A percentile compares a stretch with the other conserved stretches of the same genome.
Conservation (phyloP, 2,797 vertebrate species). For the Oryzias dopingdopingensis region DNA sequence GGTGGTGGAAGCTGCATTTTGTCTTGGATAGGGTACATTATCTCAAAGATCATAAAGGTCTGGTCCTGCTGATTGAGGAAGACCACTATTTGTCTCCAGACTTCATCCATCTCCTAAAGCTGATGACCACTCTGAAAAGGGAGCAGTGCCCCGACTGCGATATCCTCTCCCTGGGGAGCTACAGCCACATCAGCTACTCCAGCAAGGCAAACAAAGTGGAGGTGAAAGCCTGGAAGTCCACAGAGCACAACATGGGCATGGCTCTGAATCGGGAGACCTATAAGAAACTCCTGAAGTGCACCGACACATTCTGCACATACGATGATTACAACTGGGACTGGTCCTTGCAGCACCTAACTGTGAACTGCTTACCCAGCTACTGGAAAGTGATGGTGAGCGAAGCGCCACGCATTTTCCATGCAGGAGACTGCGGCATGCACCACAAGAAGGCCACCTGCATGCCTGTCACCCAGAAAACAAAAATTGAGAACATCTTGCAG, state of each 20-base stretch:
- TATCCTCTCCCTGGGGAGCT: conserved; percentile 88
- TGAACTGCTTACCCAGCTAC: conserved; percentile 90
- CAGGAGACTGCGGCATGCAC: conserved; percentile 98
- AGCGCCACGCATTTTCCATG: conserved; percentile 91
- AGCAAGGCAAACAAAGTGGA: conserved; percentile 90
- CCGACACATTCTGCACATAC: conserved; percentile 94
- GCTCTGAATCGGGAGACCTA: conserved; percentile 88
- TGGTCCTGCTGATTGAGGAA: conserved; percentile 91
- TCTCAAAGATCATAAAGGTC: conserved; percentile 83
- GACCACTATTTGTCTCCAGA: conserved; percentile 94
- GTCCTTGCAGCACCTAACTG: conserved; percentile 94
- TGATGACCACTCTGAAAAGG: conserved; percentile 81
- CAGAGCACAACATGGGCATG: conserved; percentile 99
- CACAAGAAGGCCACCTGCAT: conserved; percentile 91
- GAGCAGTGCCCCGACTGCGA: conserved; percentile 91
- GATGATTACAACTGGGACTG: conserved; percentile 99
- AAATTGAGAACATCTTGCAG: conserved; percentile 89
- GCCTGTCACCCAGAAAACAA: conserved; percentile 87
- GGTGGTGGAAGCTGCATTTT: conserved; percentile 99
- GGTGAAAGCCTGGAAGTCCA: conserved; percentile 96
- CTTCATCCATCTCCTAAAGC: conserved; percentile 87
- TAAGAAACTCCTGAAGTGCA: conserved; percentile 88
- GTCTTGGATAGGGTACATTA: conserved; percentile 91
- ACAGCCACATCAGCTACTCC: conserved; percentile 81
- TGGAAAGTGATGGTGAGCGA: conserved; percentile 97